These are phyloP conservation scores for Mantis religiosa DNA, from an alignment of 2,888 invertebrate species.

Conservation along the genomic window DNA sequence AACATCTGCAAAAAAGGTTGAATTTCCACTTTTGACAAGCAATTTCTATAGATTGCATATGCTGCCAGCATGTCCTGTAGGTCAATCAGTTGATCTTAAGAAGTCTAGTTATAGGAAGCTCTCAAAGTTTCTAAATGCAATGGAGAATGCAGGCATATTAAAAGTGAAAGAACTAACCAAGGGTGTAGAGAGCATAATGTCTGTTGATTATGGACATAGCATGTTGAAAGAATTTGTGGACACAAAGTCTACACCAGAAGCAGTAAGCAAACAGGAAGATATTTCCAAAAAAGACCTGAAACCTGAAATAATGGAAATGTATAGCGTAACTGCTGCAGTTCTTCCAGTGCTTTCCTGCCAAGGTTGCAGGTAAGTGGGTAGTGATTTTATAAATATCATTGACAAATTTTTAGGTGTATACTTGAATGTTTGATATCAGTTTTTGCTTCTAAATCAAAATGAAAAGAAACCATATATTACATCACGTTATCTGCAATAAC, in stretches of 20 bases:
- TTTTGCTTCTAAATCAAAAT: too few relatives aligned
- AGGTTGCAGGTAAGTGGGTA: slow-evolving; percentile 48
- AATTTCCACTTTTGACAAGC: slow-evolving; percentile 75
- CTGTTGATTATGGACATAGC: slow-evolving; percentile 58
- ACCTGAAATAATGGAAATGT: slow-evolving; percentile 62
- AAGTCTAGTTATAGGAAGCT: slow-evolving; percentile 87
- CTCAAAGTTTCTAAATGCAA: slow-evolving; percentile 74
- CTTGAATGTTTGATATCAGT: too few relatives aligned
- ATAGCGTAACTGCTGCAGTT: slow-evolving; percentile 63
- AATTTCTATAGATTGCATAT: slow-evolving; percentile 73
- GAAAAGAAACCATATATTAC: too few relatives aligned
- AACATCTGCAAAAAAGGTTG: slow-evolving; percentile 62
- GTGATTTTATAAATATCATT: too few relatives aligned
- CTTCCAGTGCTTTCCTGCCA: slow-evolving; percentile 57
- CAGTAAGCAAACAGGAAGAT: slow-evolving; percentile 15
- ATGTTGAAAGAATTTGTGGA: slow-evolving; percentile 45
- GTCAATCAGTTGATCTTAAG: slow-evolving; percentile 72
- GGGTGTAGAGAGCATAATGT: slow-evolving; percentile 75
- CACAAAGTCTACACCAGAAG: slow-evolving; percentile 21
- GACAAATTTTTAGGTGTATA: neutral
- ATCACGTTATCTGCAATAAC: too few relatives aligned
- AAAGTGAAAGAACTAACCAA: slow-evolving; percentile 53
- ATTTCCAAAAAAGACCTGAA: neutral
- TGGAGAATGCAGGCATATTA: slow-evolving; percentile 54
- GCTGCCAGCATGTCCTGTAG: slow-evolving; percentile 64